These are phyloP conservation scores for Ctenosaura bakeri DNA, from an alignment of 2,797 vertebrate species.

Conservation along the genomic window DNA sequence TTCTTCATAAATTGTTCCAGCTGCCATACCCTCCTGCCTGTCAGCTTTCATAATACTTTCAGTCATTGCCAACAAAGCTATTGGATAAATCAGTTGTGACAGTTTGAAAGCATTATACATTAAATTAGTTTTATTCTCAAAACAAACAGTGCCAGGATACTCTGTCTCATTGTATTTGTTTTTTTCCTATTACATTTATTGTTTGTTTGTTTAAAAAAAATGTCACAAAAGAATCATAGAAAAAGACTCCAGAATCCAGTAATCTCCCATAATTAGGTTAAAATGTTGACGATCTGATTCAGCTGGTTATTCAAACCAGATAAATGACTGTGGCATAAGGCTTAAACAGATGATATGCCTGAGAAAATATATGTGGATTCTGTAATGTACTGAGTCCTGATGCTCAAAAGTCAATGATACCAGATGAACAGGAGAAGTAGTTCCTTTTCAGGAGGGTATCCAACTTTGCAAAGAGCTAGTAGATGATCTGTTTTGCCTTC, in stretches of 20 bases:
- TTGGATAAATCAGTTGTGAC: background rate
- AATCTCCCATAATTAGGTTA: conserved; percentile 18
- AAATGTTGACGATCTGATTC: conserved; percentile 18
- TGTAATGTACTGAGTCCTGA: background rate
- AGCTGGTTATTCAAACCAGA: conserved; percentile 25
- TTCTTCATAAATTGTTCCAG: background rate
- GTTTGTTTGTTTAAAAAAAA: conserved; percentile 6
- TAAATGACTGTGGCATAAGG: background rate
- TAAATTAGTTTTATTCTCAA: conserved; percentile 28
- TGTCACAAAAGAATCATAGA: background rate
- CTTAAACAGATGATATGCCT: conserved; percentile 17
- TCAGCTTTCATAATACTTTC: background rate
- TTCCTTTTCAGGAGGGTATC: background rate
- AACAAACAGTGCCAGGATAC: background rate
- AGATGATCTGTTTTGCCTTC: background rate
- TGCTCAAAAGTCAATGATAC: background rate
- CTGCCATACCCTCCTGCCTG: background rate
- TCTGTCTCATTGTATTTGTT: conserved; percentile 5
- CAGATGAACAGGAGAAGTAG: background rate
- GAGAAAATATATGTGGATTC: background rate
- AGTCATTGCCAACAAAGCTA: background rate
- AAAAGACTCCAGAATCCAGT: background rate
- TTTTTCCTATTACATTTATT: background rate
- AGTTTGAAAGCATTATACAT: background rate
- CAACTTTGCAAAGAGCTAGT: background rate